Evolutionary conservation across 2,888 invertebrate genomes (phyloP), one percentile per base, ranked within the genome.

Genomic region (Hydraecia micacea): DNA sequence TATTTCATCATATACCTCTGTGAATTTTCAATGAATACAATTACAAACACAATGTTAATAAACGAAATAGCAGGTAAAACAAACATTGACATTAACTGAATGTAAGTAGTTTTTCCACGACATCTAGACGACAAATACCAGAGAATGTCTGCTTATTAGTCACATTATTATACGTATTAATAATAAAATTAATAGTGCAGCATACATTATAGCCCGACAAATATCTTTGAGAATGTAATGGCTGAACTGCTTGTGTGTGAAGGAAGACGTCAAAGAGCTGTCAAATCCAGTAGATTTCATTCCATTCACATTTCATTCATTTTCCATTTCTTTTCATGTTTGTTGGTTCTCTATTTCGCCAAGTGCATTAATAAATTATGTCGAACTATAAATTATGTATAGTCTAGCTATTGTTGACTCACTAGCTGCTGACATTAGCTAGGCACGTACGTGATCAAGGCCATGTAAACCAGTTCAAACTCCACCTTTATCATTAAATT

Each of bases 361-460:
- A 76, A 39, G 18, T 52, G 77, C 52, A 74, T 42, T 28, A n/a
- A 58, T 39, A 7, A 39, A 21, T 60, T 7, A 5, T 18, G 21
- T 58, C 46, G 13, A 58, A 60, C 1, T 66, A n/a, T 55, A 15
- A 32, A 28, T 39, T 21, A 9, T 25, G 21, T 58, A 60, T 21
- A 32, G 39, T 75, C 55, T 32, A n/a, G 21, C 52, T 67, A 28
- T 13, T 32, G 75, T 70, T 80, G 84, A 86, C 18, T 87, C 87
- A 86, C 11, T 13, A n/a, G 6, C 4, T n/a, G 21, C 67, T 68
- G 58, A 69, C 65, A 73, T 77, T 52, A 60, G 28, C 32, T 32
- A 7, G 18, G 25, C 46, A 62, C 39, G 70, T 71, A 84, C 81
- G 75, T 84, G 81, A 79, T 65, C 85, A 87, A 88, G 87, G 88